Evolutionary conservation across 2,888 invertebrate species (phyloP), one percentile per base, ranked within the genome.

Genomic region (Heliconius charithonia): DNA sequence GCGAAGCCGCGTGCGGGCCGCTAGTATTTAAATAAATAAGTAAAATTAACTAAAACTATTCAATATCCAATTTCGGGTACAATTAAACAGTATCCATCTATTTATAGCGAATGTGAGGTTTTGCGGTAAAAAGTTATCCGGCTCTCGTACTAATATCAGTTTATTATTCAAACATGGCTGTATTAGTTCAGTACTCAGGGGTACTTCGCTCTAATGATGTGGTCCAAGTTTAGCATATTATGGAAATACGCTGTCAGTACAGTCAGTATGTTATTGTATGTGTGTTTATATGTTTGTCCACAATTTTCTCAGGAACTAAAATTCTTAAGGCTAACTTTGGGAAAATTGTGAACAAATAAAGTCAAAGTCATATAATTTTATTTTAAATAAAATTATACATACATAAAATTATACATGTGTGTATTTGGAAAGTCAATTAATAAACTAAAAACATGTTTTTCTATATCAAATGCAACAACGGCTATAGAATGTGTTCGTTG

Each of bases 101-200:
- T 59, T 32, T 72, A 63, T 29, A 13, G 51, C 32, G 45, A 71
- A 65, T 56, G 9, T 73, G 65, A 72, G 66, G 72, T 59, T 70
- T 77, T 77, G 41, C 16, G 66, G 66, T 27, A 19, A 32, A 79
- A 80, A 76, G 80, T 79, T 80, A 65, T 6, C 19, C 27, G 19
- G 56, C 65, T 71, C 37, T 27, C 69, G 75, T 80, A 37, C 37
- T 37, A 76, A 76, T 76, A 73, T 29, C 45, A 65, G 74, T 79
- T 79, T 80, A 80, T 80, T 80, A 80, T 80, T 80, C 79, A 76
- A 76, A 80, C 79, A 70, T 59, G 74, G 74, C 74, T 74, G 32
- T 80, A 75, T 71, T 79, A 74, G 78, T 78, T 74, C 59, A 12
- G 59, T 70, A 32, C 70, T 77, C 70, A 45, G 56, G 32, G 72